Evolutionary conservation across 1,140 invertebrate species (phyloP).

Genomic region (Riptortus pedestris): DNA sequence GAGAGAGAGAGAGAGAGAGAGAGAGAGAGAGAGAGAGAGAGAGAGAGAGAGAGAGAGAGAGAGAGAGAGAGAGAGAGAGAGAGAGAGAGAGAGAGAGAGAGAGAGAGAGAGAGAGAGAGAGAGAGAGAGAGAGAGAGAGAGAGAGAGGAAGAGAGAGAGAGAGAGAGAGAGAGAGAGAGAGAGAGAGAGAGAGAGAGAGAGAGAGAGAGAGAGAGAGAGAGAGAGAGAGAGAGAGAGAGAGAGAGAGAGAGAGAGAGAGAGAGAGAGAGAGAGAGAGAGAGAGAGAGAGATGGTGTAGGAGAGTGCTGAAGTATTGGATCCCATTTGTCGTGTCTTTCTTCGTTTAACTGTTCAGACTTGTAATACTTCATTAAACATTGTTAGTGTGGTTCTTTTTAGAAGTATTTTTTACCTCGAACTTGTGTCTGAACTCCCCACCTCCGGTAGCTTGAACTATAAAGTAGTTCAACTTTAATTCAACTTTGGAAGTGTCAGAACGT

Average conservation of each 20-base stretch:
- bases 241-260: slow-evolving; percentile 25
- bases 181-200: slow-evolving; percentile 25
- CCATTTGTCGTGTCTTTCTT: no score
- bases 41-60: slow-evolving; percentile 21
- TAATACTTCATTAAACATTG: no score
- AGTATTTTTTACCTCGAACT: no score
- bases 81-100: slow-evolving; percentile 19
- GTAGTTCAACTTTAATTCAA: no score
- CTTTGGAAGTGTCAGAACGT: no score
- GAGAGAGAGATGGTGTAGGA: not conserved
- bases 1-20: slow-evolving; percentile 25
- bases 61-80: slow-evolving; percentile 3
- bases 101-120: slow-evolving; percentile 21
- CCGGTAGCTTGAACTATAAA: no score
- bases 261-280: slow-evolving; percentile 22
- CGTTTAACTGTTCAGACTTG: no score
- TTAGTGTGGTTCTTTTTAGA: no score
- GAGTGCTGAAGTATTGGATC: no score
- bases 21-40: slow-evolving; percentile 25
- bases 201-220: slow-evolving; percentile 25
- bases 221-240: slow-evolving; percentile 25
- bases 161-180: slow-evolving; percentile 22
- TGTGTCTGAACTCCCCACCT: no score
- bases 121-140: slow-evolving; percentile 19
- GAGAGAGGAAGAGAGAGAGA: slow-evolving; percentile 20